Conservation (phyloP, 2,888 invertebrate genomes). For the Platycheirus rosarum region DNA sequence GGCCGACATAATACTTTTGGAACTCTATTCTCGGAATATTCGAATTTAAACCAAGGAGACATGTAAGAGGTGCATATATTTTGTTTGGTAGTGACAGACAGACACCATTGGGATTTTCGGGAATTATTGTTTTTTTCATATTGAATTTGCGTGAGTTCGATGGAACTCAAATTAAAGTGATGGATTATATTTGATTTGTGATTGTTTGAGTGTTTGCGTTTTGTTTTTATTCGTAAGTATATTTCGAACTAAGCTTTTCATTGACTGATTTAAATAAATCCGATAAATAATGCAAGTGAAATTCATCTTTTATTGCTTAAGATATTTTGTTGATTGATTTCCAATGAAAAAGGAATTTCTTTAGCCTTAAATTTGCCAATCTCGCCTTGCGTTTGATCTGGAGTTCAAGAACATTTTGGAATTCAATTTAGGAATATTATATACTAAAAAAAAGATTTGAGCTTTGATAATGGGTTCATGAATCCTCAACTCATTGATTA, state of each 20-base stretch:
- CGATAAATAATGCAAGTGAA: not conserved
- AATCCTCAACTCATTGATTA: too few relatives aligned
- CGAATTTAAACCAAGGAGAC: not conserved
- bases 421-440: too few relatives aligned
- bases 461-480: too few relatives aligned
- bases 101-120: conserved; percentile 8
- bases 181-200: conserved; percentile 34
- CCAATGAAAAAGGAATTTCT: too few relatives aligned
- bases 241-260: not conserved
- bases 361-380: too few relatives aligned
- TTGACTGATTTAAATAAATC: not conserved
- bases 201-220: not conserved
- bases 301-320: too few relatives aligned
- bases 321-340: too few relatives aligned
- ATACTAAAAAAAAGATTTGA: too few relatives aligned
- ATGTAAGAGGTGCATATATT: conserved; percentile 47
- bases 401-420: too few relatives aligned
- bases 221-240: not conserved
- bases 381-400: too few relatives aligned
- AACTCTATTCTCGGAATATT: conserved; percentile 59
- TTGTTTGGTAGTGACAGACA: conserved; percentile 3
- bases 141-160: conserved; percentile 16
- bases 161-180: conserved; percentile 23
- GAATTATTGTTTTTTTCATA: not conserved
- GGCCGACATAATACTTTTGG: conserved; percentile 52